Conservation (phyloP, 2,888 invertebrate genomes). For the Escarpia spicata region DNA sequence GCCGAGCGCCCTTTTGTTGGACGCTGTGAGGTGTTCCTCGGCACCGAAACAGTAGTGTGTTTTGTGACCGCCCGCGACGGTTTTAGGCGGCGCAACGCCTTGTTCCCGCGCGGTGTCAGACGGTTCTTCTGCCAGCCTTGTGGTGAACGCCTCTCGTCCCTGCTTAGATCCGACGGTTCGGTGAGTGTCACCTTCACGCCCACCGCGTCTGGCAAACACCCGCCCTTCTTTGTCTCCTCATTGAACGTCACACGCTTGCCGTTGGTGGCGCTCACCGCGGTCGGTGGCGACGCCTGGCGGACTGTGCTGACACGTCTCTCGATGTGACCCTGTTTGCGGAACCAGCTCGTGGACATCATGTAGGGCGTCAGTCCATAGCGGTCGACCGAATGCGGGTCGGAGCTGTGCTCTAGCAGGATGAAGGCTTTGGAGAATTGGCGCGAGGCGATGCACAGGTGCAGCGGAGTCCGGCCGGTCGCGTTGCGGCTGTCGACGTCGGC, state of each 20-base stretch:
- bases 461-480: background rate
- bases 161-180: background rate
- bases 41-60: background rate
- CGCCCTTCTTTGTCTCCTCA: background rate
- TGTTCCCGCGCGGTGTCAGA: background rate
- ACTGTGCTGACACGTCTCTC: background rate
- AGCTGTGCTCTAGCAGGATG: background rate
- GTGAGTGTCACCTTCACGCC: background rate
- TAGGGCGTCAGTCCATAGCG: conserved; percentile 3
- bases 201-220: background rate
- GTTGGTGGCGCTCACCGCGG: background rate
- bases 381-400: background rate
- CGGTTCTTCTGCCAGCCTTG: background rate
- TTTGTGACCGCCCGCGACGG: background rate
- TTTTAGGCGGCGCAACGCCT: background rate
- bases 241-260: background rate
- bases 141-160: background rate
- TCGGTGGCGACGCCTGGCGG: background rate
- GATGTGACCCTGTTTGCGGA: background rate
- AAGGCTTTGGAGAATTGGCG: background rate
- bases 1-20: no score
- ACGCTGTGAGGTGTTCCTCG: no score
- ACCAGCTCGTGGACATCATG: background rate
- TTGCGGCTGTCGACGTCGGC: background rate
- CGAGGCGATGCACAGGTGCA: conserved; percentile 10